Base-by-base conservation (phyloP, 2,888 invertebrate species). In the Salticus scenicus region DNA sequence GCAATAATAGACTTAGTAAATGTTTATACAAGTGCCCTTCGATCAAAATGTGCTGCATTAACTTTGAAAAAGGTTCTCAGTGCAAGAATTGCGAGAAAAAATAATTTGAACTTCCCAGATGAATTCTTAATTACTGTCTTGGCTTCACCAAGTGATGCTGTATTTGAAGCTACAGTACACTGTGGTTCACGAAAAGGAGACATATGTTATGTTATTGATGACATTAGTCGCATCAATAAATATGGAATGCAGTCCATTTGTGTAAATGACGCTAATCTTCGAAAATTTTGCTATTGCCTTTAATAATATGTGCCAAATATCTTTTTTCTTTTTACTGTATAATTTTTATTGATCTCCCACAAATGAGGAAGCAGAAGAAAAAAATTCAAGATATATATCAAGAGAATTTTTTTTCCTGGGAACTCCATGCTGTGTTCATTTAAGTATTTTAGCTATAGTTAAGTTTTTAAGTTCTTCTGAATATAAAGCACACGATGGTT, bases 91-190 rank as follows among this genome's bases (percentile, higher is more conserved):
- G 47, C 27, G 1, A n/a, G 74, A 33, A 64, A 71, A 42, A 51
- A 57, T 30, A 33, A 8, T 28, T 12, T 27, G 2, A 51, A 51
- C 33, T 31, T 66, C 7, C 28, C 51, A 28, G 51, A 47, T 17
- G 75, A 95, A 90, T 94, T 94, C 88, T 93, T 94, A 88, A 91
- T 95, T 63, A 94, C 94, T 8, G 90, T 94, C 88, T 92, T 93
- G 85, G 94, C 95, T 0, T 87, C 90, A 42, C 96, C 96, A 0
- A 94, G 96, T 0, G 92, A 92, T 69, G 96, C 93, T 0, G 91
- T 94, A 66, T 97, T 97, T 90, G 97, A 97, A 91, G 95, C 94
- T 0, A 96, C 96, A 0, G 92, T 97, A 5, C 91, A 94, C 17
- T 41, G 91, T 92, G 89, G 81, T 37, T 74, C 88, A 63, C 20